Conservation (phyloP, 2,888 invertebrate genomes). For the Tolmerus cingulatus region DNA sequence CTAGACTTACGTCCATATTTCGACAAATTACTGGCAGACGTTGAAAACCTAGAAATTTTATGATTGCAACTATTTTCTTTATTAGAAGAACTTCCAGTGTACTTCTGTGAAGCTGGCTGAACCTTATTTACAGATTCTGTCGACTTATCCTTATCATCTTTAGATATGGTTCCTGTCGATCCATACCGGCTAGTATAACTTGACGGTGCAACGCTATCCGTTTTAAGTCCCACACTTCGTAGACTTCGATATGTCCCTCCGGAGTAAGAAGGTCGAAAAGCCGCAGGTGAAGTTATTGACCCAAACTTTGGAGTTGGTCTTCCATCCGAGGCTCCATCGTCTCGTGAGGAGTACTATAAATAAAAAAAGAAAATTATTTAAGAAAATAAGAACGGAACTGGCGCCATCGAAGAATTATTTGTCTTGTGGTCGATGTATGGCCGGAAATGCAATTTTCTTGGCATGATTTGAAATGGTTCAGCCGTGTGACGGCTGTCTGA, state of each 20-base stretch:
- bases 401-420: background rate
- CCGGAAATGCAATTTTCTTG: background rate
- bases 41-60: constrained; percentile 46
- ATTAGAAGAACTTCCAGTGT: constrained; percentile 34
- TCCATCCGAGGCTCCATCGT: constrained; percentile 52
- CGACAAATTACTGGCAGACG: constrained; percentile 52
- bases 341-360: constrained; percentile 58
- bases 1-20: constrained; percentile 60
- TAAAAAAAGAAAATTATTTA: background rate
- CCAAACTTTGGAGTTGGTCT: constrained; percentile 54
- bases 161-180: constrained; percentile 47
- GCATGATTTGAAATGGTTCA: background rate
- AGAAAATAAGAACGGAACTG: background rate
- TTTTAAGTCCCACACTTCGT: constrained; percentile 56
- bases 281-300: constrained; percentile 58
- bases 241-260: constrained; percentile 61
- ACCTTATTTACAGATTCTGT: constrained; percentile 49
- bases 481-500: background rate
- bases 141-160: constrained; percentile 52
- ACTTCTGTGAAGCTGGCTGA: constrained; percentile 25
- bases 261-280: constrained; percentile 63
- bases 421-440: background rate
- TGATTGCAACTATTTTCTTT: constrained; percentile 39
- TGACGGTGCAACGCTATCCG: constrained; percentile 54
- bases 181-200: constrained; percentile 59